phyloP scores from a whole-genome alignment of 2,888 invertebrate genomes.

The Drosophila cracens region DNA sequence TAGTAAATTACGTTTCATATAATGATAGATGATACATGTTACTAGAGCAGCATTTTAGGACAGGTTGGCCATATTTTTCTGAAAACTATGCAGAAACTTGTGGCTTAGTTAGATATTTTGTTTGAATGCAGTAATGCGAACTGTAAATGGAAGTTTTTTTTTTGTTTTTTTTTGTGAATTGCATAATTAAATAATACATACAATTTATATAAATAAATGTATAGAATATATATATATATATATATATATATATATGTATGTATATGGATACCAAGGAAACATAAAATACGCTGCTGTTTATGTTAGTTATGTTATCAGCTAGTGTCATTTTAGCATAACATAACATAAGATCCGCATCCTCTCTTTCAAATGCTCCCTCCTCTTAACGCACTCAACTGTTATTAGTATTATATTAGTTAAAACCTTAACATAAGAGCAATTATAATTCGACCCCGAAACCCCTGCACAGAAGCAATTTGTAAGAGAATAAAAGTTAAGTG shows the following conservation, averaged over 20 bases:
- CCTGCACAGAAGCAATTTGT: too few relatives aligned
- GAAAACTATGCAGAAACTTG: slow-evolving; percentile 25
- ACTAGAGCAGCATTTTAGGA: slow-evolving; percentile 53
- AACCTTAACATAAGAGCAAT: too few relatives aligned
- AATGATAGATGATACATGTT: slow-evolving; percentile 28
- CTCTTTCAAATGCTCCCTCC: too few relatives aligned
- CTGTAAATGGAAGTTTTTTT: slow-evolving; percentile 48
- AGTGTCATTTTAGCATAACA: too few relatives aligned
- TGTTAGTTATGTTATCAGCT: too few relatives aligned
- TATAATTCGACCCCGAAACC: too few relatives aligned
- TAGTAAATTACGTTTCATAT: slow-evolving; percentile 57
- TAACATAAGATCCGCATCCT: too few relatives aligned
- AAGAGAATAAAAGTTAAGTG: too few relatives aligned
- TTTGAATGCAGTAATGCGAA: slow-evolving; percentile 57
- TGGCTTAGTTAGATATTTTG: slow-evolving; percentile 36
- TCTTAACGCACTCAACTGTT: too few relatives aligned
- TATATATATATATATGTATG: slow-evolving; percentile 31
- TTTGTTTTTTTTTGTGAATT: slow-evolving; percentile 32
- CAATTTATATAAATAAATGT: slow-evolving; percentile 22
- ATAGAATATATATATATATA: slow-evolving; percentile 14
- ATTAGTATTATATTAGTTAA: too few relatives aligned
- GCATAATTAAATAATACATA: slow-evolving; percentile 38
- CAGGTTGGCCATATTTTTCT: slow-evolving; percentile 65
- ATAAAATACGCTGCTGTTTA: slow-evolving; percentile 2
- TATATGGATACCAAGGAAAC: slow-evolving; percentile 1